phyloP scores from a whole-genome alignment of 2,888 invertebrate genomes.

The Eumacrocentrus americanus region DNA sequence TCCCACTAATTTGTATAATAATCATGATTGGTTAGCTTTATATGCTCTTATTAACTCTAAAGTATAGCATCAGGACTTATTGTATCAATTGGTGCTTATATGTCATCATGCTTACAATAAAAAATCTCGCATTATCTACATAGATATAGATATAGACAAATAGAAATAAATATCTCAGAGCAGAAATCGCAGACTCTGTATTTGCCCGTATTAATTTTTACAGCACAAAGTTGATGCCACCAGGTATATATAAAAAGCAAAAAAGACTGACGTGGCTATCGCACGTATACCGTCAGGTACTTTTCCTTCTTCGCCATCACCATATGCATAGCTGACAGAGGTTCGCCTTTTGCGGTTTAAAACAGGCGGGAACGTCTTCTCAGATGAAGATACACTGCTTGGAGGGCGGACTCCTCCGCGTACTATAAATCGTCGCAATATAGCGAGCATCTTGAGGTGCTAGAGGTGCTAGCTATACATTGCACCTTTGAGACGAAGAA shows the following conservation, averaged over 20 bases:
- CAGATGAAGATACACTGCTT: conserved; percentile 56
- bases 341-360: conserved; percentile 3
- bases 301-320: background rate
- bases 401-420: conserved; percentile 47
- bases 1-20: too few relatives aligned
- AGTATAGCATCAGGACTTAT: too few relatives aligned
- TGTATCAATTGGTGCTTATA: too few relatives aligned
- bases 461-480: conserved; percentile 44
- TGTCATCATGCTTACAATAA: too few relatives aligned
- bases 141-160: too few relatives aligned
- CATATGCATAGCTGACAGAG: background rate
- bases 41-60: too few relatives aligned
- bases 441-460: conserved; percentile 48
- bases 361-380: conserved; percentile 43
- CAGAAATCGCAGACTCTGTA: too few relatives aligned
- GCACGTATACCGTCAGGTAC: conserved; percentile 30
- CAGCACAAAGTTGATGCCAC: background rate
- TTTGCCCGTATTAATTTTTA: conserved; percentile 1
- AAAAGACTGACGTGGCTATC: conserved; percentile 22
- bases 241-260: background rate
- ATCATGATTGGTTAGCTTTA: too few relatives aligned
- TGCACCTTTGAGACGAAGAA: background rate
- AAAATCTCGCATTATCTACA: too few relatives aligned
- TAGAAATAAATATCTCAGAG: too few relatives aligned
- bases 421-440: conserved; percentile 54